Percentiles rank a stretch among this genome's conserved stretches.
Evolutionary conservation across 2,888 invertebrate species (phyloP).

Genomic region (Phyllotreta striolata): DNA sequence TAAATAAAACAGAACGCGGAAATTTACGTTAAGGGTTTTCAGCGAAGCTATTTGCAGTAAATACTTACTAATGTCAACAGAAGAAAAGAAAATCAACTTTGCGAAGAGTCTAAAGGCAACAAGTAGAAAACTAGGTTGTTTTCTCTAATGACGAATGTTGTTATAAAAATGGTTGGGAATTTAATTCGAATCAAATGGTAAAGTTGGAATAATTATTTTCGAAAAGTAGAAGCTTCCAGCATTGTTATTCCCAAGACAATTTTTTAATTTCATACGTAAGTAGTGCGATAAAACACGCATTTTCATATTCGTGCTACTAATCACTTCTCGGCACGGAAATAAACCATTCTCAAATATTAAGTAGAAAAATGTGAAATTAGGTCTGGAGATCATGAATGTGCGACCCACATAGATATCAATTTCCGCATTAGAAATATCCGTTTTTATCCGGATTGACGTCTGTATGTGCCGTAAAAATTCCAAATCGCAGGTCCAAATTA

Average conservation of each 20-base stretch:
- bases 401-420: conserved; percentile 29
- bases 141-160: neutral
- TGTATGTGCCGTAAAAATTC: conserved; percentile 23
- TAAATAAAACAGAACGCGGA: conserved; percentile 2
- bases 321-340: neutral
- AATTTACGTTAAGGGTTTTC: conserved; percentile 6
- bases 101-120: neutral
- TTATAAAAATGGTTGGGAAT: too few species aligned
- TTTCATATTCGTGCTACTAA: neutral
- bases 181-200: too few species aligned
- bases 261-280: too few species aligned
- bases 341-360: neutral
- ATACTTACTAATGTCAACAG: conserved; percentile 5
- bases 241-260: too few species aligned
- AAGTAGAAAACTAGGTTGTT: conserved; percentile 1
- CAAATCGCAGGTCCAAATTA: conserved; percentile 19
- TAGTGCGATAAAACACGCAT: too few species aligned
- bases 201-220: too few species aligned
- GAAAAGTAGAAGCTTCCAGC: too few species aligned
- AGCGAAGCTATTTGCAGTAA: conserved; percentile 4
- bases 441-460: conserved; percentile 30
- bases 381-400: conserved; percentile 17
- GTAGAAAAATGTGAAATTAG: neutral
- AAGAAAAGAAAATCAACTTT: conserved; percentile 3
- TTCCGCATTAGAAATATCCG: conserved; percentile 23